These are phyloP conservation scores for Bacillus rossius DNA, from an alignment of 1,140 invertebrate genomes.

Conservation along the genomic window DNA sequence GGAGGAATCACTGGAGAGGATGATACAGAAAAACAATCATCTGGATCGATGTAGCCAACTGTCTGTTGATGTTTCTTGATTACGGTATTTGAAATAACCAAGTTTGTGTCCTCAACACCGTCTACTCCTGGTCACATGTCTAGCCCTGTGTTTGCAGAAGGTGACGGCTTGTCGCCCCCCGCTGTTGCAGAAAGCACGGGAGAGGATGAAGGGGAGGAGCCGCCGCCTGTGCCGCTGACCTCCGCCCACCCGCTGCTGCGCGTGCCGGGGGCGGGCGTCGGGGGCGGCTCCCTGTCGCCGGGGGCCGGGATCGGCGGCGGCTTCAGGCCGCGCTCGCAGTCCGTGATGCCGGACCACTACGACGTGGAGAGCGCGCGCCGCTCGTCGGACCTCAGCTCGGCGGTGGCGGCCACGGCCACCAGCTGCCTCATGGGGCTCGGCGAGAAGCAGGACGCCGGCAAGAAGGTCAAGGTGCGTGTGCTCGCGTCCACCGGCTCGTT, in stretches of 20 bases:
- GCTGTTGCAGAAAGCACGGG: conserved; percentile 37
- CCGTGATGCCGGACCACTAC: not conserved
- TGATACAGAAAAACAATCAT: too few species aligned
- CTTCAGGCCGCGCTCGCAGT: conserved; percentile 42
- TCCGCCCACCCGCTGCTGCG: not conserved
- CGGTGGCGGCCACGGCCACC: conserved; percentile 27
- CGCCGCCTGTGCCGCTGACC: not conserved
- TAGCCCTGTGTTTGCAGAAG: too few species aligned
- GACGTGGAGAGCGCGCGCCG: conserved; percentile 5
- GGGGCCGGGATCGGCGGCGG: conserved; percentile 27
- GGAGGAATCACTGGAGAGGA: too few species aligned
- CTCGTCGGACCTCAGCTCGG: conserved; percentile 4
- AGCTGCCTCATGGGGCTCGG: conserved; percentile 24
- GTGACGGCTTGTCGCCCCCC: too few species aligned
- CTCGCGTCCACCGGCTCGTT: not conserved
- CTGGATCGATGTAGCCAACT: too few species aligned
- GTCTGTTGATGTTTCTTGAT: too few species aligned
- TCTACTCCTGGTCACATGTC: too few species aligned
- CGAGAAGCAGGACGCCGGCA: conserved; percentile 47
- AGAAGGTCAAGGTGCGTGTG: conserved; percentile 52
- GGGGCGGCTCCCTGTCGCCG: conserved; percentile 33
- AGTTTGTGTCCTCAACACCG: too few species aligned
- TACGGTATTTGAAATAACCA: too few species aligned
- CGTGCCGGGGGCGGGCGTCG: conserved; percentile 19
- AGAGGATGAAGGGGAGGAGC: conserved; percentile 41